Conservation (phyloP, 2,113 vertebrate genomes). For the Aptenodytes forsteri region DNA sequence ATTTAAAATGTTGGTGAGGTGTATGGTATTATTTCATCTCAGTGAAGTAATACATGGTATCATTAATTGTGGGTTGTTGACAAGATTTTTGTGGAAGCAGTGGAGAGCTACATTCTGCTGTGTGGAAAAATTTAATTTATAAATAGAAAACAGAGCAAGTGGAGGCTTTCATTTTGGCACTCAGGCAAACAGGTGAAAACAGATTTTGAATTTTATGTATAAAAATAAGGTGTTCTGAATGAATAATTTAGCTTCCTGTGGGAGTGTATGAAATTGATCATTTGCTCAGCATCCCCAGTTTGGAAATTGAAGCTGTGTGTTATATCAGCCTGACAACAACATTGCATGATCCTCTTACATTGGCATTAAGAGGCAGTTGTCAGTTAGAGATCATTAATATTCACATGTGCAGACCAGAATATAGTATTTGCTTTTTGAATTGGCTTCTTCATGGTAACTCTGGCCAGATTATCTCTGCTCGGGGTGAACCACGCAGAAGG, state of each 20-base stretch:
- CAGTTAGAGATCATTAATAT: neutral
- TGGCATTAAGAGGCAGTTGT: neutral
- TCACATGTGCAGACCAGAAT: neutral
- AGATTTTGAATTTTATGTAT: neutral
- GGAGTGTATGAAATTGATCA: neutral
- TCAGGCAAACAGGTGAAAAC: neutral
- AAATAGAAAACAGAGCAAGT: conserved; percentile 18
- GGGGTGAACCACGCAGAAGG: neutral
- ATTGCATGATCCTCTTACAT: neutral
- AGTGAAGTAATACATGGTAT: neutral
- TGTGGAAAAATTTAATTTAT: neutral
- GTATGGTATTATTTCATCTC: neutral
- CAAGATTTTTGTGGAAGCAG: conserved; percentile 19
- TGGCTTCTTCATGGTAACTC: neutral
- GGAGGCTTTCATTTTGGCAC: neutral
- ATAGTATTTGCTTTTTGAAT: neutral
- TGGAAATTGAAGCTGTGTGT: neutral
- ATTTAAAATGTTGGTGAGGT: neutral
- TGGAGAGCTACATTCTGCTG: neutral
- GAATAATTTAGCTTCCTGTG: conserved; percentile 11
- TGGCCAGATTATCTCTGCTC: neutral
- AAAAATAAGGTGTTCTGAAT: conserved; percentile 31
- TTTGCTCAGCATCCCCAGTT: neutral
- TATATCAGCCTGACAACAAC: neutral
- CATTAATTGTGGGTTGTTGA: conserved; percentile 22